Conservation (phyloP, 2,113 vertebrate genomes). For the Poeciliopsis retropinna region DNA sequence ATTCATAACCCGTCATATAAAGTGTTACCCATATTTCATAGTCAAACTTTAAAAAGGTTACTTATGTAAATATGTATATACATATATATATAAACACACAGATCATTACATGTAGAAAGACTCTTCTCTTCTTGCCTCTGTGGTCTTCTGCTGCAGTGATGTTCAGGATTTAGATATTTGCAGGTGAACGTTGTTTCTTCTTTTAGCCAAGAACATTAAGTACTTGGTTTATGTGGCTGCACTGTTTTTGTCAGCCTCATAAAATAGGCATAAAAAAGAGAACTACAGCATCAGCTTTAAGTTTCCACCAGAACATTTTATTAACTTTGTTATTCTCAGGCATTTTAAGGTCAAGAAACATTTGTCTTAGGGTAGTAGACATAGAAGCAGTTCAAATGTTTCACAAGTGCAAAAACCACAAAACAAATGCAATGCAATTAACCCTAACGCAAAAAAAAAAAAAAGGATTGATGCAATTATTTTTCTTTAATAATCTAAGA, state of each 20-base stretch:
- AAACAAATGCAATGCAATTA: background rate
- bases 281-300: background rate
- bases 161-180: background rate
- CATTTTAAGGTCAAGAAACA: background rate
- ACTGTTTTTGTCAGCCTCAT: conserved; percentile 2
- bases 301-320: background rate
- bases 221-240: background rate
- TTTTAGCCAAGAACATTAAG: background rate
- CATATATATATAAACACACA: too few species aligned
- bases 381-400: background rate
- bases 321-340: background rate
- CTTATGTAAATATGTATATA: too few species aligned
- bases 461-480: background rate
- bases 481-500: background rate
- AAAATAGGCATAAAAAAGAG: background rate
- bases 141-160: background rate
- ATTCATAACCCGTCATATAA: too few species aligned
- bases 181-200: background rate
- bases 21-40: too few species aligned
- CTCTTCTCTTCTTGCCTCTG: background rate
- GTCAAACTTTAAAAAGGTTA: background rate
- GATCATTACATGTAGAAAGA: background rate
- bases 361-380: background rate
- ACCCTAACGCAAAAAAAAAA: background rate
- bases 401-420: background rate